These are phyloP conservation scores for Antennarius maculatus DNA, from an alignment of 2,797 vertebrate genomes.

Conservation along the genomic window DNA sequence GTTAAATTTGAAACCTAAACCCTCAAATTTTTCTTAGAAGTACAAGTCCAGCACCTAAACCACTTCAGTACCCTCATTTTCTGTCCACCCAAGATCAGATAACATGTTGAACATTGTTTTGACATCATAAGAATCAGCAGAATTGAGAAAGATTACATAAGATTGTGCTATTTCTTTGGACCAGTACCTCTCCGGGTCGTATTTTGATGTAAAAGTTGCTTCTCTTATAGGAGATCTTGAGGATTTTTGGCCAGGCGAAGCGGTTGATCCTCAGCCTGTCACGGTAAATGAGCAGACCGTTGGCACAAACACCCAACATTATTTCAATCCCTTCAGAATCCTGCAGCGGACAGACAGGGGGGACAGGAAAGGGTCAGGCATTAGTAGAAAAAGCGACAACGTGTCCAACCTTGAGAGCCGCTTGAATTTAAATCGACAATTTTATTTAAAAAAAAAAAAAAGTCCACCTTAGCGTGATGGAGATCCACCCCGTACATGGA, in stretches of 20 bases:
- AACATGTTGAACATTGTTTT: not conserved
- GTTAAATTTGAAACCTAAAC: not conserved
- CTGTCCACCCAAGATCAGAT: not conserved
- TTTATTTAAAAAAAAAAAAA: not conserved
- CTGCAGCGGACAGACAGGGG: constrained; percentile 66
- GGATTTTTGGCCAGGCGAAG: constrained; percentile 99
- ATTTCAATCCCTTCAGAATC: constrained; percentile 99
- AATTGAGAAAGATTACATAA: too few relatives aligned
- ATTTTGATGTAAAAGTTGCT: constrained; percentile 99
- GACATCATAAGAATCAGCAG: not conserved
- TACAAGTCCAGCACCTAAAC: not conserved
- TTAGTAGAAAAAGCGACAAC: constrained; percentile 4
- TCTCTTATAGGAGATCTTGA: constrained; percentile 98
- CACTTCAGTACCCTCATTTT: not conserved
- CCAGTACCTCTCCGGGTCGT: constrained; percentile 92
- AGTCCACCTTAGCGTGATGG: constrained; percentile 94
- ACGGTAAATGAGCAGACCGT: constrained; percentile 96
- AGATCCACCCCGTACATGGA: constrained; percentile 99
- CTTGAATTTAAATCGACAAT: not conserved
- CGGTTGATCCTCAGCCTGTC: constrained; percentile 98
- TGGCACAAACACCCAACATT: constrained; percentile 98
- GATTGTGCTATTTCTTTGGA: too few relatives aligned
- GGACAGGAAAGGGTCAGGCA: not conserved
- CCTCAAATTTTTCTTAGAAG: too few relatives aligned
- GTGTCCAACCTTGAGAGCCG: not conserved